Conservation (phyloP, 2,113 vertebrate species). For the Paradoxurus hermaphroditus region DNA sequence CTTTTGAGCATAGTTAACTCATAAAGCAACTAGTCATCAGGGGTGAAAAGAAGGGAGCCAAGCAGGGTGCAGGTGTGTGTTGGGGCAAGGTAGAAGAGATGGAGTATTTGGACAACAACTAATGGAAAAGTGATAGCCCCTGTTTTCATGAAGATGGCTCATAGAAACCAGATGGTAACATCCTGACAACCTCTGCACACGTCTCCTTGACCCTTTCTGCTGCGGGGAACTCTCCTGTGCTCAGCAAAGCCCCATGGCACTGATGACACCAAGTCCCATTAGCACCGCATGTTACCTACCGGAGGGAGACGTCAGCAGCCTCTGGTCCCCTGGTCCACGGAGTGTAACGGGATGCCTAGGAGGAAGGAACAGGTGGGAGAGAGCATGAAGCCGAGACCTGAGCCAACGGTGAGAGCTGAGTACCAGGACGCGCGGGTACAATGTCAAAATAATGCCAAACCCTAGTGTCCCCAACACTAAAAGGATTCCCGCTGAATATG, state of each 20-base stretch:
- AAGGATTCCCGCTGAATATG: not conserved
- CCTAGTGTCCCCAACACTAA: not conserved
- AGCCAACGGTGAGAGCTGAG: not conserved
- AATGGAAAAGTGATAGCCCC: not conserved
- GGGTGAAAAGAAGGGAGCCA: not conserved
- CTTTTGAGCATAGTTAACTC: slow-evolving; percentile 38
- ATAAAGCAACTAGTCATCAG: not conserved
- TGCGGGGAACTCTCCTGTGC: not conserved
- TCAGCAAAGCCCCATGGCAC: not conserved
- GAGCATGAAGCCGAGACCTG: not conserved
- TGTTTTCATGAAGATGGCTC: not conserved
- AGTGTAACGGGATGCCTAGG: not conserved
- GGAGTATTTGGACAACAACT: not conserved
- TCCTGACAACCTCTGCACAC: not conserved
- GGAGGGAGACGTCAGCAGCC: not conserved
- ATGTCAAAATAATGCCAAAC: not conserved
- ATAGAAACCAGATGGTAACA: not conserved
- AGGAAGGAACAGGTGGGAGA: not conserved
- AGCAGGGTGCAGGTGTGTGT: not conserved
- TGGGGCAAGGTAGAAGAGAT: not conserved
- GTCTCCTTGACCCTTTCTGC: not conserved
- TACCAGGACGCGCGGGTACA: not conserved
- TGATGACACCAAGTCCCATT: not conserved
- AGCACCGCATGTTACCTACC: not conserved
- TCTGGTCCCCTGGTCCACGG: not conserved